phyloP scores from a whole-genome alignment of 2,113 vertebrate genomes.

The Nibea coibor region DNA sequence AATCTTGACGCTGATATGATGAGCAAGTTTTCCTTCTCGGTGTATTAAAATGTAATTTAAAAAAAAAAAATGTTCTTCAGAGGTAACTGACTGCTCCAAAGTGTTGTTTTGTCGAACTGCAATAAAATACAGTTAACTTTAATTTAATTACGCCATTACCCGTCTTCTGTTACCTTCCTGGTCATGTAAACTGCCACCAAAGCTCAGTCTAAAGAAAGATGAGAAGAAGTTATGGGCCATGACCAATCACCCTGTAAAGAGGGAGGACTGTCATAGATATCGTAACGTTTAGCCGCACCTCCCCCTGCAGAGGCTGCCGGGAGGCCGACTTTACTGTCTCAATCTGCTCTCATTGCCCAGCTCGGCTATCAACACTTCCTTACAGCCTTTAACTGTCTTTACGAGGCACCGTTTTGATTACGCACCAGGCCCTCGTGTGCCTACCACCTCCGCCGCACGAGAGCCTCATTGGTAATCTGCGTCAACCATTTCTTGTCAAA shows the following conservation, averaged over 20 bases:
- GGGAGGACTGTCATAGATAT: constrained; percentile 65
- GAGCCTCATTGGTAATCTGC: constrained; percentile 47
- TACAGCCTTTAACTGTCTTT: constrained; percentile 71
- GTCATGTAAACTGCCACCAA: constrained; percentile 63
- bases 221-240: constrained; percentile 74
- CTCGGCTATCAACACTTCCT: constrained; percentile 67
- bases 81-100: constrained; percentile 34
- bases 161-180: constrained; percentile 47
- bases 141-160: constrained; percentile 62
- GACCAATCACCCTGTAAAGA: constrained; percentile 79
- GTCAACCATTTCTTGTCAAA: constrained; percentile 54
- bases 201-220: constrained; percentile 70
- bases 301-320: constrained; percentile 59
- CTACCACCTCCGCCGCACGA: constrained; percentile 18
- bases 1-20: no score
- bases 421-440: constrained; percentile 55
- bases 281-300: constrained; percentile 72
- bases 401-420: constrained; percentile 66
- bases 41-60: constrained; percentile 34
- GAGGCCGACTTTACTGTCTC: constrained; percentile 76
- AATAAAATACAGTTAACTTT: constrained; percentile 66
- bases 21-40: neutral
- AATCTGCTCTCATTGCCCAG: constrained; percentile 73
- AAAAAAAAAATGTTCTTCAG: constrained; percentile 23
- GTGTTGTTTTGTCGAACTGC: constrained; percentile 49